A percentile compares a stretch with the other conserved stretches of the same genome.
Evolutionary conservation across 2,888 invertebrate genomes (phyloP).

Genomic region (Lochmaea capreae): DNA sequence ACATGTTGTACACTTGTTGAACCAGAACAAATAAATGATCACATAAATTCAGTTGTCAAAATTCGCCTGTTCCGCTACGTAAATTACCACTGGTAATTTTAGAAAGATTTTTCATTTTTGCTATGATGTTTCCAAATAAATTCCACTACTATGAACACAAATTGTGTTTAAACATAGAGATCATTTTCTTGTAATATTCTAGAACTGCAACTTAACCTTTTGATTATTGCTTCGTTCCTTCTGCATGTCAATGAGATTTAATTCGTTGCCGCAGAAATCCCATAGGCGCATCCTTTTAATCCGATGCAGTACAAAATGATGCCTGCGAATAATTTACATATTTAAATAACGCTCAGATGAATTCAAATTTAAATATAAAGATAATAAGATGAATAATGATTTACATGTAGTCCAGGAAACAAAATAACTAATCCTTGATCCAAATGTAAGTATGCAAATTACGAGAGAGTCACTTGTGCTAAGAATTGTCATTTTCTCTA

Average conservation of each 20-base stretch:
- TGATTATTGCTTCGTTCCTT: conserved; percentile 31
- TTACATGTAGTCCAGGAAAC: conserved; percentile 13
- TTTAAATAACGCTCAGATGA: conserved; percentile 15
- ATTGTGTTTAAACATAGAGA: background rate
- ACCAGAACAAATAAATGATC: no score
- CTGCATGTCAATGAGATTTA: conserved; percentile 36
- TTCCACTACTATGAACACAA: background rate
- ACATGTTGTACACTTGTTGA: no score
- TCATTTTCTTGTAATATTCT: background rate
- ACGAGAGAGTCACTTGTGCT: no score
- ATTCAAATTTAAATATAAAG: conserved; percentile 19
- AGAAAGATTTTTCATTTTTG: background rate
- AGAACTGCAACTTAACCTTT: conserved; percentile 26
- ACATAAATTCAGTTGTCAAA: no score
- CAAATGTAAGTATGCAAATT: no score
- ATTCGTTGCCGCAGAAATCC: conserved; percentile 10
- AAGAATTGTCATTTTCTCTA: no score
- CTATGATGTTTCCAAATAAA: background rate
- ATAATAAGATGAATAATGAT: conserved; percentile 23
- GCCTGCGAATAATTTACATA: conserved; percentile 35
- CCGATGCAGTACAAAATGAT: conserved; percentile 28
- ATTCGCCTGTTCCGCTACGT: no score
- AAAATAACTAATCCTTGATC: background rate
- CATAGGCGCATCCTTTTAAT: conserved; percentile 27
- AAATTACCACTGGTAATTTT: background rate